These are phyloP conservation scores for Glaucidium brasilianum DNA, from an alignment of 2,113 vertebrate species.

Conservation along the genomic window DNA sequence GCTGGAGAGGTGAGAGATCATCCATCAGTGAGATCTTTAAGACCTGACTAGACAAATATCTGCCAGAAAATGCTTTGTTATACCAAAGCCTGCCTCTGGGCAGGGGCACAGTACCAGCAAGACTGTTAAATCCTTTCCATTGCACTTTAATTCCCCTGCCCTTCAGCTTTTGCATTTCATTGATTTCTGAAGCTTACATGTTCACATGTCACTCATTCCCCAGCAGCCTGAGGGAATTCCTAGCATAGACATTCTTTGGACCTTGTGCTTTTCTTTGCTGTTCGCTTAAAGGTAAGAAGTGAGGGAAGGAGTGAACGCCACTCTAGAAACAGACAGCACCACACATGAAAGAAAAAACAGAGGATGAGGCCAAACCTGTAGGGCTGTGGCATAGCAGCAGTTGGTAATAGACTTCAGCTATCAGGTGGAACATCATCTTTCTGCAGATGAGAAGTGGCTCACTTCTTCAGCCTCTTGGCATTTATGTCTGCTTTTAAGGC, in stretches of 20 bases:
- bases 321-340: not conserved
- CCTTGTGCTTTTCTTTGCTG: not conserved
- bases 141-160: not conserved
- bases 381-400: not conserved
- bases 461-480: not conserved
- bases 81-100: not conserved
- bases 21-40: not conserved
- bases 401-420: not conserved
- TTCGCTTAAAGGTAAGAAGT: not conserved
- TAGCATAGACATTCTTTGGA: not conserved
- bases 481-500: not conserved
- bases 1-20: not conserved
- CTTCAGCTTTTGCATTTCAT: not conserved
- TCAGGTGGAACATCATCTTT: not conserved
- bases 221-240: not conserved
- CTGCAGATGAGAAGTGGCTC: not conserved
- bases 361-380: not conserved
- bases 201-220: not conserved
- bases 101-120: not conserved
- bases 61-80: not conserved
- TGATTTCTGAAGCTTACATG: not conserved
- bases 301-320: not conserved
- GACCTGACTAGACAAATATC: not conserved
- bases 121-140: not conserved
- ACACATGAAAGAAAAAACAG: not conserved